A percentile compares a stretch with the other conserved stretches of the same genome.
Conservation (phyloP, 2,888 invertebrate species). For the Agrilus cyanescens region DNA sequence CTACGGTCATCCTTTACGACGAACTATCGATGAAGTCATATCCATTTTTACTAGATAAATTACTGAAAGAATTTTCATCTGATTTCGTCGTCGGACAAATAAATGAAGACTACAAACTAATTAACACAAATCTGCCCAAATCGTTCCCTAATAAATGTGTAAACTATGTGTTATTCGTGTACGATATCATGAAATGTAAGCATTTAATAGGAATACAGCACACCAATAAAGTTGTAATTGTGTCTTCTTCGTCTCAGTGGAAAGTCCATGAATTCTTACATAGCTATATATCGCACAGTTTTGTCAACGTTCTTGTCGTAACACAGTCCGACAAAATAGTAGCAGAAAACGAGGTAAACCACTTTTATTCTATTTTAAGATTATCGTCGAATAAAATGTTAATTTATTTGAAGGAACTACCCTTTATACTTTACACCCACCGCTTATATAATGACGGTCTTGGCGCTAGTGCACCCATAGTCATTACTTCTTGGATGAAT, state of each 20-base stretch:
- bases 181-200: constrained; percentile 47
- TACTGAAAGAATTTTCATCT: constrained; percentile 45
- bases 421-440: constrained; percentile 65
- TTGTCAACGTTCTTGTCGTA: constrained; percentile 59
- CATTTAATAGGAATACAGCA: constrained; percentile 50
- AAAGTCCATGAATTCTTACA: constrained; percentile 58
- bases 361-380: background rate
- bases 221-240: constrained; percentile 50
- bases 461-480: constrained; percentile 53
- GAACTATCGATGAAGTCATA: constrained; percentile 43
- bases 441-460: constrained; percentile 60
- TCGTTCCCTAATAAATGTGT: constrained; percentile 40
- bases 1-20: constrained; percentile 57
- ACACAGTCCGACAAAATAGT: constrained; percentile 47
- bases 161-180: constrained; percentile 55
- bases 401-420: constrained; percentile 43
- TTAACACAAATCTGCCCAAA: constrained; percentile 36
- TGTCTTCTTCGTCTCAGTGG: constrained; percentile 64
- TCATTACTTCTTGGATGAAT: constrained; percentile 60
- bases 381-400: background rate
- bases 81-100: constrained; percentile 52
- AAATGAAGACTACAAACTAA: constrained; percentile 36
- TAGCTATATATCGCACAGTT: constrained; percentile 47
- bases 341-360: constrained; percentile 21
- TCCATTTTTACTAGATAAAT: constrained; percentile 42